Conservation (phyloP, 2,113 vertebrate species). For the Forbesichthys agassizii region DNA sequence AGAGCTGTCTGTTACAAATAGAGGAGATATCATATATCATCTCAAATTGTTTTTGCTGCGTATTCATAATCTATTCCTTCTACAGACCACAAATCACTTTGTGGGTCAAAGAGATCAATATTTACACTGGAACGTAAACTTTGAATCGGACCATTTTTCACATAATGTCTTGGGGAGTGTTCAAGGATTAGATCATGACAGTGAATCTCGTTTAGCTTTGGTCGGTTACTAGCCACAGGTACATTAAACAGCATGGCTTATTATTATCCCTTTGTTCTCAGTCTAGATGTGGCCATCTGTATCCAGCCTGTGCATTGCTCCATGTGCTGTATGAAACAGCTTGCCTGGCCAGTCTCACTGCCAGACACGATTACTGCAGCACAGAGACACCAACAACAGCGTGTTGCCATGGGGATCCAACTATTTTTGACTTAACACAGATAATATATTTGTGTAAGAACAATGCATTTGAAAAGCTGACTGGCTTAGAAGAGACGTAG, state of each 20-base stretch:
- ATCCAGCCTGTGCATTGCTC: constrained; percentile 10
- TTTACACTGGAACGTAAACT: background rate
- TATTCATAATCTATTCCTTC: too few species aligned
- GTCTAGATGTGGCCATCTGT: constrained; percentile 1
- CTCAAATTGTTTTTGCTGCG: too few species aligned
- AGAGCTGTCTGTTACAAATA: too few species aligned
- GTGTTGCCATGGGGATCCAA: constrained; percentile 28
- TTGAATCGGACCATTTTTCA: too few species aligned
- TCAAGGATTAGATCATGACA: background rate
- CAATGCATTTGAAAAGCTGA: constrained; percentile 3
- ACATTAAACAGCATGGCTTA: background rate
- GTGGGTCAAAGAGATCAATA: background rate
- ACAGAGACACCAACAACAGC: constrained; percentile 18
- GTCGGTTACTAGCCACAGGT: background rate
- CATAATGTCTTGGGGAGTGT: background rate
- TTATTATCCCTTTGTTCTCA: constrained; percentile 16
- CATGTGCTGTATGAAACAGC: constrained; percentile 6
- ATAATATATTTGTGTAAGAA: constrained; percentile 16
- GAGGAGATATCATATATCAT: too few species aligned
- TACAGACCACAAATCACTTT: too few species aligned
- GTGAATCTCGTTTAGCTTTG: background rate
- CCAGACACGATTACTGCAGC: constrained; percentile 33
- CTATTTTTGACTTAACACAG: constrained; percentile 33
- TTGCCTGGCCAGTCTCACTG: constrained; percentile 9
- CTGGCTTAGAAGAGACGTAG: constrained; percentile 18